Base-by-base conservation (phyloP, 2,888 invertebrate species). In the Pegoplata infirma region DNA sequence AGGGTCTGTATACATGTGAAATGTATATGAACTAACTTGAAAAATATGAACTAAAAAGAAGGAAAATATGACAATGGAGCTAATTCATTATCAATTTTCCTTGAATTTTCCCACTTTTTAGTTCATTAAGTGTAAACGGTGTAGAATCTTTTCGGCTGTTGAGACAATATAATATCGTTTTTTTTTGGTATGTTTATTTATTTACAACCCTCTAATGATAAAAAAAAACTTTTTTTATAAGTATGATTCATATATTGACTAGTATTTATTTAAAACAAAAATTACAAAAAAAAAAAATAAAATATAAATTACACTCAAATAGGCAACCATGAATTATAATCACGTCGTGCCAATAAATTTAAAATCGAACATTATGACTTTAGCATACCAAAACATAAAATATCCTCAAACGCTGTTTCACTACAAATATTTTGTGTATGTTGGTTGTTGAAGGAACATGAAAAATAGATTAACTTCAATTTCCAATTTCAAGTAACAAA, bases 261-360 rank as follows among this genome's bases (percentile, higher is more conserved):
- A 47, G 19, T 21, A 36, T 49, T 49, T 53, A 12, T 51, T 8
- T 16, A 36, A 63, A 36, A 63, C 36, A 1, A 21, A 58, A 58
- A 51, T 8, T n/a, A n/a, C n/a, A 49, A 44, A 58, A n/a, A n/a
- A n/a, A n/a, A n/a, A n/a, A n/a, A n/a, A n/a, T n/a, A n/a, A 59
- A 23, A 67, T 46, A 71, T 68, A 76, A 72, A 74, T 78, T 73
- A 76, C 64, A 47, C 46, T 73, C n/a, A 66, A 64, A 81, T 76
- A 55, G 80, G 81, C 79, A 76, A 68, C 71, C 67, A 68, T 82
- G 83, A 85, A 85, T 88, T 87, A 87, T 86, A 84, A 87, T 85
- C 88, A 88, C 88, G 88, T 88, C 85, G 84, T 82, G 82, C 83
- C 84, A 85, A 88, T 88, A 88, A 88, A 87, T 84, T 85, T 82